A percentile compares a stretch with the other conserved stretches of the same genome.
These are phyloP conservation scores for Scaptodrosophila latifasciaeformis DNA, from an alignment of 2,888 invertebrate species.

Conservation along the genomic window DNA sequence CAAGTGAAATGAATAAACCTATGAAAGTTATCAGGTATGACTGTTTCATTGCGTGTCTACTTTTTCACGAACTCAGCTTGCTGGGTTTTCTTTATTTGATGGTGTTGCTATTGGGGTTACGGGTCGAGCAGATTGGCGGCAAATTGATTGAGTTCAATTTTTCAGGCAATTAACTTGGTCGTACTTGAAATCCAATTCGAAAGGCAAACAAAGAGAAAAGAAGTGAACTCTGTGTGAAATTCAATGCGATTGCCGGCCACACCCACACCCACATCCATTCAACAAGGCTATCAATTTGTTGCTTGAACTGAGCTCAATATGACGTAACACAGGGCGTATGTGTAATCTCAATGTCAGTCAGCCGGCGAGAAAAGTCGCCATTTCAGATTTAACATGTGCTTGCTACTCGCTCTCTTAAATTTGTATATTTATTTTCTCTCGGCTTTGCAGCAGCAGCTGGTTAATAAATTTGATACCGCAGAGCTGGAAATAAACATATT, in stretches of 20 bases:
- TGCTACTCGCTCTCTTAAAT: neutral
- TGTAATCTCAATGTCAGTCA: conserved; percentile 16
- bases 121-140: no score
- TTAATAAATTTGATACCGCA: conserved; percentile 56
- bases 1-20: no score
- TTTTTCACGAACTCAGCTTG: no score
- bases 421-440: no score
- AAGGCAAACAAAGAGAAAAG: conserved; percentile 45
- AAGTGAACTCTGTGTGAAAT: neutral
- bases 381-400: no score
- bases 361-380: neutral
- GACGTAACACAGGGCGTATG: conserved; percentile 24
- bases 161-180: conserved; percentile 62
- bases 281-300: neutral
- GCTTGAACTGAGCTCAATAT: neutral
- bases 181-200: conserved; percentile 50
- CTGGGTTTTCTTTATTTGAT: no score
- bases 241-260: neutral
- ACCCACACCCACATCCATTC: neutral
- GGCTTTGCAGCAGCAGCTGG: conserved; percentile 40
- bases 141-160: conserved; percentile 65
- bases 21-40: no score
- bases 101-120: no score
- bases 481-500: conserved; percentile 50
- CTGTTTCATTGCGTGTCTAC: no score